Percentiles rank a stretch among this genome's conserved stretches.
These are phyloP conservation scores for Crotophaga sulcirostris DNA, from an alignment of 2,113 vertebrate genomes.

Conservation along the genomic window DNA sequence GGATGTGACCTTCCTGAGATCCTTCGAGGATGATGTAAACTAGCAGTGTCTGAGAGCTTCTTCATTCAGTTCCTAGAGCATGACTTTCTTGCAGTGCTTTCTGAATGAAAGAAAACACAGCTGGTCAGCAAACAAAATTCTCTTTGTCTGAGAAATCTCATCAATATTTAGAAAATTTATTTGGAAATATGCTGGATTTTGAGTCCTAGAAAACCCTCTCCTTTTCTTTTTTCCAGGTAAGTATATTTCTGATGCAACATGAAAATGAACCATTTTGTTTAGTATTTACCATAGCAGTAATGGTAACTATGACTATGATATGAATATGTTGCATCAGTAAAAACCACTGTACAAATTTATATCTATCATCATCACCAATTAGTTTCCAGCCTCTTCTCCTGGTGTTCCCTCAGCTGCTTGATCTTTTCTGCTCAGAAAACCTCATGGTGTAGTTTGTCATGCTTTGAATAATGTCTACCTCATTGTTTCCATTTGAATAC, in stretches of 20 bases:
- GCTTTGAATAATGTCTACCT: not conserved
- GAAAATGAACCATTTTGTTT: not conserved
- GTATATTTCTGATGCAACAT: not conserved
- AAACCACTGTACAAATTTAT: not conserved
- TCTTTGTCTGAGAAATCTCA: not conserved
- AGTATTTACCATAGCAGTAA: not conserved
- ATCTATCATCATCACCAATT: not conserved
- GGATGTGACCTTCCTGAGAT: not conserved
- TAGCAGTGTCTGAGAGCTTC: not conserved
- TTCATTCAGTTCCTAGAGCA: not conserved
- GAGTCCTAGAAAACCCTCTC: fast-evolving
- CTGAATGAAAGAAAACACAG: not conserved
- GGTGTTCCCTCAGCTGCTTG: not conserved
- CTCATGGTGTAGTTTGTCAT: not conserved
- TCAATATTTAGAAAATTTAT: not conserved
- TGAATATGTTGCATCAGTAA: not conserved
- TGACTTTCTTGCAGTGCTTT: not conserved
- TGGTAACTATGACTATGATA: too few species aligned
- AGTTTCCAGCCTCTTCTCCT: not conserved
- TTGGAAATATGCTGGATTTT: not conserved
- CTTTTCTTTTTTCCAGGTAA: not conserved
- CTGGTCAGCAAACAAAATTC: not conserved
- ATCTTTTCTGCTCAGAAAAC: not conserved
- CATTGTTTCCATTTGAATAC: not conserved
- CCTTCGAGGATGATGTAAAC: not conserved